Evolutionary conservation across 2,797 vertebrate genomes (phyloP), one percentile per base, ranked within the genome.

Genomic region (Gouania willdenowi): DNA sequence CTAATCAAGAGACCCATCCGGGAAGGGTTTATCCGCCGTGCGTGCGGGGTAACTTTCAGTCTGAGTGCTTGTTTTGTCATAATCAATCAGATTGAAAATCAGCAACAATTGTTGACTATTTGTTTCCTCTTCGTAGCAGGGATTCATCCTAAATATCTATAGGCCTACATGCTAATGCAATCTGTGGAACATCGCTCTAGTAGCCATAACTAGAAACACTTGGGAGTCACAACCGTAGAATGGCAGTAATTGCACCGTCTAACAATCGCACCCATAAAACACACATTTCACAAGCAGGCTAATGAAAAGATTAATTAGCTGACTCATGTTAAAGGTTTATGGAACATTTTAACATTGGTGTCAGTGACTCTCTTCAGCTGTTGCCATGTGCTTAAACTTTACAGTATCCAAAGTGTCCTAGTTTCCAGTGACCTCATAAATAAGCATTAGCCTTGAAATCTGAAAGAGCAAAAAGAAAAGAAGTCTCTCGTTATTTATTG

Each of bases 351-450:
- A n/a, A 55, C 51, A 41, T 44, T 37, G 36, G 47, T 22, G 42
- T 48, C 59, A 11, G 11, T 43, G 59, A 64, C 46, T 64, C 41
- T 39, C 65, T 58, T 52, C 47, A 42, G 51, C 40, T 30, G 34
- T 39, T 58, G 41, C 41, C 22, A 33, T 32, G 27, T 53, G 67
- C 59, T 65, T 81, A 75, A 76, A 83, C 44, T 66, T 57, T 46
- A 49, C 66, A 35, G 58, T 41, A 66, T 72, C 67, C 52, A 58
- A 70, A 66, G 53, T 42, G 67, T 67, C 66, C 67, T 72, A 19
- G 2, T 79, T 73, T 66, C 26, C 23, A 38, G 49, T 64, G 62
- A 12, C n/a, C 58, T 82, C 59, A 81, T 82, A 66, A 83, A 82
- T 84, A 77, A 75, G 53, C 56, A 83, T 80, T 32, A 55, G 34